Base-by-base conservation (phyloP, 1,140 invertebrate species). In the Aphelenchoides fujianensis region DNA sequence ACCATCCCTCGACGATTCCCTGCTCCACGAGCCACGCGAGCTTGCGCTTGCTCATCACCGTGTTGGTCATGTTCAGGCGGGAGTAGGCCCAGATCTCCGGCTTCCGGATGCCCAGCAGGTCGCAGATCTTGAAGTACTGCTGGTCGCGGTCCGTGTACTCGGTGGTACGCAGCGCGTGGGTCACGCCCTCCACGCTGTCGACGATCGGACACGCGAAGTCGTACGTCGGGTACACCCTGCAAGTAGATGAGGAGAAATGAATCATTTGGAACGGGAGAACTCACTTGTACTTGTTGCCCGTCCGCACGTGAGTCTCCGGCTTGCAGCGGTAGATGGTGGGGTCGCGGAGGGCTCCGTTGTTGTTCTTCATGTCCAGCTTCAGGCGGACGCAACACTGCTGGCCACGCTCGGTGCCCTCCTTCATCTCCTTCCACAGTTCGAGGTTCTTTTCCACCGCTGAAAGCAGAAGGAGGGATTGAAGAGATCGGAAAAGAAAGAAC, bases 241-340 rank as follows among this genome's bases (percentile, higher is more conserved):
- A 84, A 32, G 70, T 36, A 55, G n/a, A n/a, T n/a, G n/a, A 68
- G 52, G 41, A 16, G 30, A 41, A n/a, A 53, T 1, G 7, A 0
- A 72, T 12, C 7, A 19, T 7, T 72, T 16, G 52, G 16, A 34
- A 41, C 16, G 55, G 72, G 68, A 27, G n/a, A 74, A 84, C 88
- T 85, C 87, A 94, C 93, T 97, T 97, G 86, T 98, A 99, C 88
- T 96, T 94, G 30, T 88, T 89, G 67, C 93, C 94, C 53, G 95
- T 98, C 35, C 91, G 87, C 1, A 95, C 91, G 89, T 99, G 97
- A 7, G 89, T 86, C 85, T 98, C 94, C 72, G 90, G 89, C 86
- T 99, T 99, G 86, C 95, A 99, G n/a, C 97, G 88, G 85, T 98
- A 99, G 77, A 99, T 96, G 3, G 95, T 97, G n/a, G 97, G 97